These are phyloP conservation scores for Alectura lathami DNA, from an alignment of 2,113 vertebrate species.

Conservation along the genomic window DNA sequence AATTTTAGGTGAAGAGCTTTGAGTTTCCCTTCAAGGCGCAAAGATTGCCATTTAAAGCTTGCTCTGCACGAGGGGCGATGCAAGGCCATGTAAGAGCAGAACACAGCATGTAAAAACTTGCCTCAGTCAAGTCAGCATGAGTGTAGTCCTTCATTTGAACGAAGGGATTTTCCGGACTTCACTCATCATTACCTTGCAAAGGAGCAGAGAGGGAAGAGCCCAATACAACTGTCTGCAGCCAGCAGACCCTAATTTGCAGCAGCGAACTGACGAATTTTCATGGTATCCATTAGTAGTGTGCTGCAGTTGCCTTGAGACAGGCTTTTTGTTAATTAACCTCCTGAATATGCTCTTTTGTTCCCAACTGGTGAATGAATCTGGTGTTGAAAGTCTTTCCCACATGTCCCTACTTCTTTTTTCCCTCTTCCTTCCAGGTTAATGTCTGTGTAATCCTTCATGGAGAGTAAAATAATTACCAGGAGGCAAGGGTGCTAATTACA, in stretches of 20 bases:
- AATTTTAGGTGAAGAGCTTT: constrained; percentile 7
- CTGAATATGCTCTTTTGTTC: neutral
- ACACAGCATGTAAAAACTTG: neutral
- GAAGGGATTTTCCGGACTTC: neutral
- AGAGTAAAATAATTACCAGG: constrained; percentile 13
- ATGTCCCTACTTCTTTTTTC: constrained; percentile 10
- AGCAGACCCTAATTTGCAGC: neutral
- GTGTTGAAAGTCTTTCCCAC: constrained; percentile 35
- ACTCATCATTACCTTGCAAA: neutral
- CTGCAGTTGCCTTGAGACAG: constrained; percentile 47
- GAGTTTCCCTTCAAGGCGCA: neutral
- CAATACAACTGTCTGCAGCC: neutral
- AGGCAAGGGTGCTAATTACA: neutral
- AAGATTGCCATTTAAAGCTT: neutral
- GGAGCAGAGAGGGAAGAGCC: neutral
- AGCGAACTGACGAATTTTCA: constrained; percentile 47
- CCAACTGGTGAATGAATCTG: constrained; percentile 21
- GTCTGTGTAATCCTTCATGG: constrained; percentile 13
- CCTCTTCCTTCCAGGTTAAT: constrained; percentile 15
- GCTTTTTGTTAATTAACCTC: constrained; percentile 35
- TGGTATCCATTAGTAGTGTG: constrained; percentile 31
- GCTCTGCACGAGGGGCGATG: fast-evolving
- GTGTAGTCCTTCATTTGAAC: neutral
- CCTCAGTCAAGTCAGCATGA: neutral
- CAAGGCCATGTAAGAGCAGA: neutral